phyloP scores from a whole-genome alignment of 2,113 vertebrate genomes.

The Zingel zingel region DNA sequence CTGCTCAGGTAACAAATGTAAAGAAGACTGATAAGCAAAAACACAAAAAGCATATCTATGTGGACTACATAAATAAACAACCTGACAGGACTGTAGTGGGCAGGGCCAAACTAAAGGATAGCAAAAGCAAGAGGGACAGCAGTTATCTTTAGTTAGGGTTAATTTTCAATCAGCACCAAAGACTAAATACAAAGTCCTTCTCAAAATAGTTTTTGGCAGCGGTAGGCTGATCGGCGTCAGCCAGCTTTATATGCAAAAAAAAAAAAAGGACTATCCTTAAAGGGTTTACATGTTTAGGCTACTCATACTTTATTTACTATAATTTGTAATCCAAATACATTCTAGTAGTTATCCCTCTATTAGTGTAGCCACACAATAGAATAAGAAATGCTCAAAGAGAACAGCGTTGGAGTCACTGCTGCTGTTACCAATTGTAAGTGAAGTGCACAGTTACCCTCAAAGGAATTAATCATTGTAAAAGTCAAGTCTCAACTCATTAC shows the following conservation, averaged over 20 bases:
- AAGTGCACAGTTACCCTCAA: not conserved
- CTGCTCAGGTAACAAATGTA: not conserved
- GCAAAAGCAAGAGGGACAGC: not conserved
- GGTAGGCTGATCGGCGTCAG: not conserved
- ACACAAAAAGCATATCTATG: not conserved
- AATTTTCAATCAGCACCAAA: constrained; percentile 52
- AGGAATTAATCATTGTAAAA: not conserved
- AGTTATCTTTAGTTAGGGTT: constrained; percentile 48
- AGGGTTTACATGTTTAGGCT: not conserved
- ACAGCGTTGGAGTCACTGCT: not conserved
- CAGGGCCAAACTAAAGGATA: not conserved
- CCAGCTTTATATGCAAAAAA: not conserved
- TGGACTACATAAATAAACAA: not conserved
- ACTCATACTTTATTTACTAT: not conserved
- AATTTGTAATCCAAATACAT: not conserved
- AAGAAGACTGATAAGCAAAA: not conserved
- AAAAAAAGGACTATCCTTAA: not conserved
- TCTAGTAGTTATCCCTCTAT: not conserved
- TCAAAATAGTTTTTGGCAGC: constrained; percentile 16
- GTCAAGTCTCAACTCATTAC: not conserved
- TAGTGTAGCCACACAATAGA: not conserved
- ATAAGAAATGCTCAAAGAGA: not conserved
- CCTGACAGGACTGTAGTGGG: too few relatives aligned
- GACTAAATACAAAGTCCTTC: not conserved
- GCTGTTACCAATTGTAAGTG: not conserved